Evolutionary conservation across 37 sponge, comb jelly and placozoan species (phyloP).

Genomic region (Agelas oroides): DNA sequence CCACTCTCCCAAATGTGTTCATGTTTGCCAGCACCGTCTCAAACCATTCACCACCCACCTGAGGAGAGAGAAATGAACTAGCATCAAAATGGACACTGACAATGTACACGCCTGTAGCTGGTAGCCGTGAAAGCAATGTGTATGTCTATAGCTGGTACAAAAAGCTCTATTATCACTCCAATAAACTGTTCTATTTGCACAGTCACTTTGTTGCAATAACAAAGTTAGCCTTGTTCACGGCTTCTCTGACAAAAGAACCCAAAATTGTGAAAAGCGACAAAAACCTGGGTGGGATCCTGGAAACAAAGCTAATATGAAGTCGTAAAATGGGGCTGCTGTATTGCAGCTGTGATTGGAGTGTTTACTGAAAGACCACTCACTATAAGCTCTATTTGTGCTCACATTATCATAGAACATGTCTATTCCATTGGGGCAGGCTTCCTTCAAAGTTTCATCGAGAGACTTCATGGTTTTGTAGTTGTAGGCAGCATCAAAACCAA

Average conservation of each 20-base stretch:
- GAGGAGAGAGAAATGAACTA: background rate
- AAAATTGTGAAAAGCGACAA: too few species aligned
- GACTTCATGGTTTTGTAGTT: slow-evolving; percentile 89
- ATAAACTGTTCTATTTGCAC: too few species aligned
- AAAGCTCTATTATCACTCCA: too few species aligned
- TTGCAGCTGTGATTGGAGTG: too few species aligned
- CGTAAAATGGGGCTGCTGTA: too few species aligned
- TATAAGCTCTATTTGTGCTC: slow-evolving; percentile 11
- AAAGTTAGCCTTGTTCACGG: too few species aligned
- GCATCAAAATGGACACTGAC: background rate
- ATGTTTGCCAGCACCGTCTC: slow-evolving; percentile 70
- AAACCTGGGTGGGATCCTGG: too few species aligned
- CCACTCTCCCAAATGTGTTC: slow-evolving; percentile 80
- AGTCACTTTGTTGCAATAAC: too few species aligned
- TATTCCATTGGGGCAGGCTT: slow-evolving; percentile 89
- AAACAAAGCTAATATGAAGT: background rate
- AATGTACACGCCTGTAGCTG: background rate
- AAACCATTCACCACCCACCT: slow-evolving; percentile 93
- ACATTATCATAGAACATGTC: slow-evolving; percentile 94
- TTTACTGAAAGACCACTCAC: too few species aligned
- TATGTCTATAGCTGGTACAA: too few species aligned
- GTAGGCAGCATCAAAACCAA: slow-evolving; percentile 91
- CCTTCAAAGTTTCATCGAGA: slow-evolving; percentile 64
- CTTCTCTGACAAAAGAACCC: too few species aligned
- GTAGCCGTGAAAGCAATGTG: too few species aligned